Evolutionary conservation across 2,888 invertebrate genomes (phyloP).

Genomic region (Acleris emargana): DNA sequence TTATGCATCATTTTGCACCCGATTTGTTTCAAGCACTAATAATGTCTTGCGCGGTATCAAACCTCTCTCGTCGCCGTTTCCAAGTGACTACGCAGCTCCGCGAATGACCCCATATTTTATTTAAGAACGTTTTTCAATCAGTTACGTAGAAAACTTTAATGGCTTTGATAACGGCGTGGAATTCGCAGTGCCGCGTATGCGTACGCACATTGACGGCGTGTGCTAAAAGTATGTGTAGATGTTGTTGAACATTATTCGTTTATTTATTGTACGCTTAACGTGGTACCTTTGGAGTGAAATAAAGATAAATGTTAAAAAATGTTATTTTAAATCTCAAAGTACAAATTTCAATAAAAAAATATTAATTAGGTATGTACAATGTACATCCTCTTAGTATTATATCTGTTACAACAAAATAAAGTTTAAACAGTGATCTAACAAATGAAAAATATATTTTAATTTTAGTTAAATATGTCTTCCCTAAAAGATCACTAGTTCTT

Average conservation of each 20-base stretch:
- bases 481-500: conserved; percentile 13
- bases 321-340: too few species aligned
- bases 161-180: conserved; percentile 45
- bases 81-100: conserved; percentile 47
- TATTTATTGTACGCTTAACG: background rate
- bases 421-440: too few species aligned
- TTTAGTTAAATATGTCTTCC: conserved; percentile 1
- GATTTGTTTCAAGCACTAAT: conserved; percentile 30
- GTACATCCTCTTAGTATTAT: too few species aligned
- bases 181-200: conserved; percentile 26
- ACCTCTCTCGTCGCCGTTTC: conserved; percentile 12
- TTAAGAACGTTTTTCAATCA: conserved; percentile 53
- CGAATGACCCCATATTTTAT: conserved; percentile 59
- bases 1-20: conserved; percentile 47
- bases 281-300: too few species aligned
- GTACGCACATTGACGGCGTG: conserved; percentile 1
- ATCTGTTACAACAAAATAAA: too few species aligned
- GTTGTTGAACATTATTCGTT: background rate
- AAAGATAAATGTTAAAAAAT: too few species aligned
- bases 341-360: too few species aligned
- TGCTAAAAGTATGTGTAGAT: background rate
- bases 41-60: background rate
- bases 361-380: too few species aligned
- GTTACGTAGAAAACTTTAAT: conserved; percentile 53
- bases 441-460: too few species aligned